Base-by-base conservation (phyloP, 2,113 vertebrate species). In the Ceyx cyanopectus region DNA sequence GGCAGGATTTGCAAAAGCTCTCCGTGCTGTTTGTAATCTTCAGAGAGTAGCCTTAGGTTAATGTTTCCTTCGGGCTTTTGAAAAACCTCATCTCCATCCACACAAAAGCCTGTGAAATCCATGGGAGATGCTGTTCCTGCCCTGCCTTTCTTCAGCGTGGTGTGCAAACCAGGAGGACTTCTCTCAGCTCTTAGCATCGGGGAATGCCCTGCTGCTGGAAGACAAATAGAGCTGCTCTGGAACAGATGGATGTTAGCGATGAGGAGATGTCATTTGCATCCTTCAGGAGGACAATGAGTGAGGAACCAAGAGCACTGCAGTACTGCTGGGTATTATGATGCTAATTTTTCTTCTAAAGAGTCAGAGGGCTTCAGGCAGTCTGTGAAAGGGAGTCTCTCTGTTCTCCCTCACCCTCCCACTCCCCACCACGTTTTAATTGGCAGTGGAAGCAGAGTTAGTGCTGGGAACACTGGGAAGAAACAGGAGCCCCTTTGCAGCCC, bases 321-420 rank as follows among this genome's bases (percentile, higher is more conserved):
- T 67, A 40, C 14, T 0, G 4, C 62, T 7, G 8, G 34, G 74
- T 50, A 87, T 95, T 93, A 14, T 96, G 58, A 94, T 91, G 94
- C 21, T 94, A 85, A 96, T 95, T 92, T 92, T 87, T 80, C 70
- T 73, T 82, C 40, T 41, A 63, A 79, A 76, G 51, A 91, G 94
- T 93, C 89, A 79, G 62, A 76, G 74, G 81, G 37, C 62, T 68
- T 68, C 58, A 72, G 58, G 75, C 53, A 32, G 0, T 23, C 30
- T 89, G 15, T 89, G 81, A 91, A 85, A 91, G n/a, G 20, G 34
- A 56, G 34, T 20, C 14, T 86, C 15, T 74, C 62, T 45, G 16
- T 23, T 83, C 22, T 75, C 74, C 29, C 50, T 72, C 18, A 1
- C 50, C 58, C 62, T 85, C 58, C 54, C 19, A 8, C 58, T 85